Evolutionary conservation across 2,797 vertebrate species (phyloP), one percentile per base, ranked within the genome.

Genomic region (Hybognathus amarus): DNA sequence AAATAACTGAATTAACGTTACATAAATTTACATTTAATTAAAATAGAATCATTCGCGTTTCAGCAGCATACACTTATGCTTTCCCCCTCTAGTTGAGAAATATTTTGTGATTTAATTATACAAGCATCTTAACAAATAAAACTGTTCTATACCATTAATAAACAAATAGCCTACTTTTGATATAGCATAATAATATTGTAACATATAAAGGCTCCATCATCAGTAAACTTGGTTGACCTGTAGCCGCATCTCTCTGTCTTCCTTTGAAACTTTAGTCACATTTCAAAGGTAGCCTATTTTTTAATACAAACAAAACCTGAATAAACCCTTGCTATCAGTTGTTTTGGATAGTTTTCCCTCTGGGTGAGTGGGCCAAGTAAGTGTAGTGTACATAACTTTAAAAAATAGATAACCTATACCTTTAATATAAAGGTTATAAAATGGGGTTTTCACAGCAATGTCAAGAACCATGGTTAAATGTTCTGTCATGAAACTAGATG

Each of bases 221-320:
- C 8, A 38, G 5, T 50, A 27, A 59, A 11, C 17, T 69, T 71
- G 42, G 15, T 24, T 64, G 17, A 63, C 24, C 45, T 82, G 61
- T 76, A 75, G 33, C 42, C 30, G 56, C 15, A 67, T 66, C 30
- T 52, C 38, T 66, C n/a, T 76, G 38, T 63, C 27, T 7, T 83
- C 66, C 27, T 70, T 61, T 77, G 74, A 70, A 50, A 70, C 61
- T 24, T 36, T 74, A 77, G 81, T 61, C 64, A 24, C 22, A 61
- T 78, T 83, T 78, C 52, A 70, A 69, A 78, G 40, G 75, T 27
- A 47, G 66, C 77, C 27, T 70, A 63, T 70, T 70, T n/a, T 69
- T 70, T 47, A 27, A 59, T 20, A 77, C n/a, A 77, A 52, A 33
- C 61, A 76, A 77, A 83, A 68, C 64, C 40, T 69, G 50, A 36